A percentile compares a stretch with the other conserved stretches of the same genome.
Evolutionary conservation across 2,797 vertebrate genomes (phyloP).

Genomic region (Lepilemur ruficaudatus): DNA sequence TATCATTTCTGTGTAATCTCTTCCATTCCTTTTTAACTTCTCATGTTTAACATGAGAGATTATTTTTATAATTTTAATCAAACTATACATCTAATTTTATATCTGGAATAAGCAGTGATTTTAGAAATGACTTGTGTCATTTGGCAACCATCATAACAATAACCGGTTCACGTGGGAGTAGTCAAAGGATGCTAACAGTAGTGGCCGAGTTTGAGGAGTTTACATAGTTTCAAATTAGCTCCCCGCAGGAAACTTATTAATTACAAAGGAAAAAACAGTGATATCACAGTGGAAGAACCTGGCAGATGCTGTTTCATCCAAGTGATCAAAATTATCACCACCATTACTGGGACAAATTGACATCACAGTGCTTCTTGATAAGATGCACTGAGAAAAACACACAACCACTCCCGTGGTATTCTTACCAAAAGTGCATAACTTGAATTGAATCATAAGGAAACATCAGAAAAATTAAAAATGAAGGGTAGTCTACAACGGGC

Average conservation of each 20-base stretch:
- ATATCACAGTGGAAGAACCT: neutral
- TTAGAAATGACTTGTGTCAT: slow-evolving; percentile 15
- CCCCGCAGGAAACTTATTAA: neutral
- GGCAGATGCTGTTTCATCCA: neutral
- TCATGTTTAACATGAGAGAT: neutral
- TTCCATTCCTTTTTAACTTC: neutral
- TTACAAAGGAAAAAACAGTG: neutral
- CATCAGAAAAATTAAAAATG: neutral
- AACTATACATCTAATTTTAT: slow-evolving; percentile 13
- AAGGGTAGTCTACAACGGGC: neutral
- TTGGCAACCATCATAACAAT: neutral
- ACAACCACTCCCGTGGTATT: neutral
- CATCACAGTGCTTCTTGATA: neutral
- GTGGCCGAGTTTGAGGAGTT: neutral
- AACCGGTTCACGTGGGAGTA: neutral
- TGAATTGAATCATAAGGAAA: neutral
- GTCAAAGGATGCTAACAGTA: neutral
- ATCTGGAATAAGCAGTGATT: neutral
- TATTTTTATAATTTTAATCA: slow-evolving; percentile 2
- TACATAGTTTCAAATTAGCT: neutral
- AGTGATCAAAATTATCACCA: neutral
- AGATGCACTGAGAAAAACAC: neutral
- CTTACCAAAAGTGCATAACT: neutral
- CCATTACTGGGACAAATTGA: neutral
- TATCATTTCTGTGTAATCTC: neutral